Evolutionary conservation across 1,140 invertebrate genomes (phyloP), one percentile per base, ranked within the genome.

Genomic region (Steinernema feltiae): DNA sequence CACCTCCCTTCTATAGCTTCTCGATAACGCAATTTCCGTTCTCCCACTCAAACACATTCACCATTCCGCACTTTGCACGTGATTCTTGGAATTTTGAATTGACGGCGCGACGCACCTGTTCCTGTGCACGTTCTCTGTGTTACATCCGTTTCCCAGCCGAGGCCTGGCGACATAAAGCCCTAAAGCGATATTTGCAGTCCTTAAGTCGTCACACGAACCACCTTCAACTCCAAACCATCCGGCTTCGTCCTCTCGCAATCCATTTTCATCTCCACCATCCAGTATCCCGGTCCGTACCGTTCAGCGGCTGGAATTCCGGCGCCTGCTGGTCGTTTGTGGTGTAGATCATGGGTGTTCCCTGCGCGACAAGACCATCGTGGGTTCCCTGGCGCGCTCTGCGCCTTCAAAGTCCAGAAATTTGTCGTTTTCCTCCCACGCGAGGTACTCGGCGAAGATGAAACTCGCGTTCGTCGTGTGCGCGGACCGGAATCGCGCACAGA

Each of bases 241-340:
- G 32, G 46, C 46, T 29, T 76, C n/a, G 30, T 24, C 30, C n/a
- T 24, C 1, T 31, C 74, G 18, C 32, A 30, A 69, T 30, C 24
- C 21, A 77, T 31, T 30, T 48, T 78, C 48, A 24, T 21, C 32
- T 71, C 53, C 48, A 30, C 72, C 41, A 72, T 71, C 2, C 89
- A 89, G 80, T 89, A 89, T 78, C 88, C 87, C 3, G 86, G 80
- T 1, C 89, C 89, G 69, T 81, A 87, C 72, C 69, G 83, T 87
- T 87, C 1, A 85, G 77, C 7, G 81, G 82, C 48, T 87, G 85
- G 70, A 86, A 87, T 73, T 85, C 86, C 0, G 85, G 79, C 21
- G 77, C 79, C n/a, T 74, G 77, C 0, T 71, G 46, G 41, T 83
- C 76, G 80, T 86, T 88, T 1, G 87, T 87, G 18, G 88, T 88